Percentiles rank a stretch among this genome's conserved stretches.
Evolutionary conservation across 2,888 invertebrate genomes (phyloP).

Genomic region (Pyrrhosoma nymphula): DNA sequence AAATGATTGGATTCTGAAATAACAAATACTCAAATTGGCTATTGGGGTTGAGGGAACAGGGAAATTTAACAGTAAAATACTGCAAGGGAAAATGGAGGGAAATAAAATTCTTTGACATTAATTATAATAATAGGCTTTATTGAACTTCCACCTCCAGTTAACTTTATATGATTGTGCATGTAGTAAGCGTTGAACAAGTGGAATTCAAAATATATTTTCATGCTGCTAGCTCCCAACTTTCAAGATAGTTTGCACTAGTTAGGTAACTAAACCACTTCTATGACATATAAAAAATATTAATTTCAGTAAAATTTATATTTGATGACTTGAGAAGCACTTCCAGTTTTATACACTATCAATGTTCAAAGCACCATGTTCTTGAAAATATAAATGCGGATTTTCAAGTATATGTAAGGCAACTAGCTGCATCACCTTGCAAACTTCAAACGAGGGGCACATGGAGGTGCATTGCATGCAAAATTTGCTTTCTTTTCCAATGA

Average conservation of each 20-base stretch:
- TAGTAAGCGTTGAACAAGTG: not conserved
- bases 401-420: constrained; percentile 48
- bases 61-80: not conserved
- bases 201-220: not conserved
- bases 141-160: not conserved
- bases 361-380: constrained; percentile 42
- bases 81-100: too few species aligned
- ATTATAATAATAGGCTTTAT: not conserved
- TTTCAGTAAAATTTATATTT: not conserved
- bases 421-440: constrained; percentile 38
- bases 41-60: not conserved
- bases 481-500: not conserved
- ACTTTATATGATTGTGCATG: not conserved
- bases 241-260: not conserved
- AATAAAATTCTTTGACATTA: too few species aligned
- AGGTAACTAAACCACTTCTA: not conserved
- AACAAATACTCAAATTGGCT: too few species aligned
- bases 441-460: not conserved
- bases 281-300: not conserved
- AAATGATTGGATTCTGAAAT: too few species aligned
- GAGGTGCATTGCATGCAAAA: not conserved
- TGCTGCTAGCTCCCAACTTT: not conserved
- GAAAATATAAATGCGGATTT: constrained; percentile 43
- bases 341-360: not conserved
- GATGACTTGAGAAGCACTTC: not conserved